Conservation (phyloP, 2,888 invertebrate genomes). For the Eustalomyia histrio region DNA sequence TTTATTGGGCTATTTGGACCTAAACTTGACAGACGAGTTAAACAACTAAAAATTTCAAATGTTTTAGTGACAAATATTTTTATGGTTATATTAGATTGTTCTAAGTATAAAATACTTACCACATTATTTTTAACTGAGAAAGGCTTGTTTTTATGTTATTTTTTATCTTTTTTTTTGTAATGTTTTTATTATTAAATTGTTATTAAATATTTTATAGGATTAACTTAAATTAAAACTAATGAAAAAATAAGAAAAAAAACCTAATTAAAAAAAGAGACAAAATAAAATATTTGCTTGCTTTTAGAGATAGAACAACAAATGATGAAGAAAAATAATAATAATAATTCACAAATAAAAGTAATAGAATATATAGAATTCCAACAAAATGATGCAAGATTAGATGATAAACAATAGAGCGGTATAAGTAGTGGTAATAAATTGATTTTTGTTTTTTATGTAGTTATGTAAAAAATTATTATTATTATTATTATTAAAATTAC, state of each 20-base stretch:
- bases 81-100: too few species aligned
- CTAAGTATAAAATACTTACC: too few species aligned
- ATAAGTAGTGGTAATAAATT: not conserved
- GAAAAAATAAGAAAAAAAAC: constrained; percentile 25
- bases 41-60: too few species aligned
- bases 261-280: constrained; percentile 40
- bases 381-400: constrained; percentile 14
- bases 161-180: too few species aligned
- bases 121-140: too few species aligned
- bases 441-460: constrained; percentile 25
- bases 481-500: constrained; percentile 19
- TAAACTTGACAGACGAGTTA: too few species aligned
- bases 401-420: constrained; percentile 1
- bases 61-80: too few species aligned
- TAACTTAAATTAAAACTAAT: constrained; percentile 53
- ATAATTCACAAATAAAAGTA: constrained; percentile 35
- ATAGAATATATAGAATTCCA: constrained; percentile 40
- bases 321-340: constrained; percentile 12
- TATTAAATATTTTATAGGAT: constrained; percentile 51
- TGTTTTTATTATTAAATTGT: constrained; percentile 36
- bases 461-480: constrained; percentile 25
- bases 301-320: constrained; percentile 13
- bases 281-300: constrained; percentile 44
- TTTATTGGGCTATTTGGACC: too few species aligned
- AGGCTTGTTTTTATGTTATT: not conserved